Base-by-base conservation (phyloP, 2,888 invertebrate genomes). In the Amorpha juglandis region DNA sequence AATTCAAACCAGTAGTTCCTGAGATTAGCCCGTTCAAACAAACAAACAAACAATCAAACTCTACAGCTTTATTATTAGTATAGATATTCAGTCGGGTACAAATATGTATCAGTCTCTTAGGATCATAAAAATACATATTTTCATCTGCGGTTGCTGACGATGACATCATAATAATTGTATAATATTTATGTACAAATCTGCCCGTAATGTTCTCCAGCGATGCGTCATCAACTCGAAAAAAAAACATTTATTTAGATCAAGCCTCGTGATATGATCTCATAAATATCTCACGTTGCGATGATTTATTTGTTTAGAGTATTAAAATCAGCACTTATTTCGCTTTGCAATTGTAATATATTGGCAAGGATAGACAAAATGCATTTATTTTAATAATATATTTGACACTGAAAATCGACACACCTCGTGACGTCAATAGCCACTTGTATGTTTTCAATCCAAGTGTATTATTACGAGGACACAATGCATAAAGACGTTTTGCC, bases 221-320 rank as follows among this genome's bases (percentile, higher is more conserved):
- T n/a, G 55, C 38, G 9, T 11, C 12, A 58, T 19, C 42, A 8
- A 19, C 19, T 1, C 58, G 58, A 38, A 58, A 58, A 55, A 58
- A 55, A 42, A 42, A 6, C 19, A 58, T 58, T 58, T 42, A 58
- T 58, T 42, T 42, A 58, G 19, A 58, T 19, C 58, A 58, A 6
- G 55, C 55, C 16, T 38, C 38, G 19, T 42, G 55, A 58, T 58
- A 58, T 38, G 38, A 42, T 42, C 42, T 58, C 42, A 38, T 42
- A 58, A 58, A 58, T 58, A 58, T 42, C 42, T 42, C 58, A 58
- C 19, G 42, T 38, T 42, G 11, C 38, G 11, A 58, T 42, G 42
- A 42, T 42, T 58, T 58, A 58, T 58, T 58, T 58, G 58, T 58
- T 38, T 55, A 55, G 38, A 9, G 42, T 58, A 58, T 38, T 12